Evolutionary conservation across 2,888 invertebrate genomes (phyloP).

Genomic region (Leucophenga maculata): DNA sequence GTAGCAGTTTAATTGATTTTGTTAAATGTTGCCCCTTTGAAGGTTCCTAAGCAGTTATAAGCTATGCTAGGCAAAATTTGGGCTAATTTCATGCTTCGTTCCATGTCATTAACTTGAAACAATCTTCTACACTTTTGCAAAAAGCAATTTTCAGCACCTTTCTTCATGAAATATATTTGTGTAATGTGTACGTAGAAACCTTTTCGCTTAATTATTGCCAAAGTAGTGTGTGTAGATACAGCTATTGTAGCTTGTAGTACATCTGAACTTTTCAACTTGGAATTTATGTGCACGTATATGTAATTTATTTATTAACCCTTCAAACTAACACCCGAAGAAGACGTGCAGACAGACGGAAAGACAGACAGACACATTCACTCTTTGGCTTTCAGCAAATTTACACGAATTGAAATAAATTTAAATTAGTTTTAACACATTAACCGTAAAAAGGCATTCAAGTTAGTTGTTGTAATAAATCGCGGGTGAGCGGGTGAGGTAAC

Average conservation of each 20-base stretch:
- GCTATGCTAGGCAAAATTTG: slow-evolving; percentile 39
- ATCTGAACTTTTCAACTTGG: slow-evolving; percentile 55
- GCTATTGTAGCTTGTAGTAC: slow-evolving; percentile 28
- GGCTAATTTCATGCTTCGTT: slow-evolving; percentile 61
- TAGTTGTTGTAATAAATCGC: too few species aligned
- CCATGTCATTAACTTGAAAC: slow-evolving; percentile 28
- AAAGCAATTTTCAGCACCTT: too few species aligned
- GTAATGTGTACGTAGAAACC: slow-evolving; percentile 11
- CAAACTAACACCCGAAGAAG: slow-evolving; percentile 18
- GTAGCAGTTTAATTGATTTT: background rate
- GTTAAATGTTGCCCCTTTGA: background rate
- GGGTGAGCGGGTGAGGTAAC: background rate
- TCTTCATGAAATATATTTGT: slow-evolving; percentile 32
- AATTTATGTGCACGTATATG: slow-evolving; percentile 66
- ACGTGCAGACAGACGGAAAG: background rate
- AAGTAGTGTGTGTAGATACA: slow-evolving; percentile 15
- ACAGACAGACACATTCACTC: slow-evolving; percentile 26
- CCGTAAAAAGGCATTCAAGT: slow-evolving; percentile 54
- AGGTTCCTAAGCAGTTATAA: background rate
- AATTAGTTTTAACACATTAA: slow-evolving; percentile 67
- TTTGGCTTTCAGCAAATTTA: slow-evolving; percentile 46
- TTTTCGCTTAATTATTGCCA: slow-evolving; percentile 45
- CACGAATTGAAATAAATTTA: slow-evolving; percentile 62
- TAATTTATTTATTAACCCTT: slow-evolving; percentile 66
- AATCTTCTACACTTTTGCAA: slow-evolving; percentile 49